Conservation (phyloP, 2,888 invertebrate species). For the Heliconius cydno region DNA sequence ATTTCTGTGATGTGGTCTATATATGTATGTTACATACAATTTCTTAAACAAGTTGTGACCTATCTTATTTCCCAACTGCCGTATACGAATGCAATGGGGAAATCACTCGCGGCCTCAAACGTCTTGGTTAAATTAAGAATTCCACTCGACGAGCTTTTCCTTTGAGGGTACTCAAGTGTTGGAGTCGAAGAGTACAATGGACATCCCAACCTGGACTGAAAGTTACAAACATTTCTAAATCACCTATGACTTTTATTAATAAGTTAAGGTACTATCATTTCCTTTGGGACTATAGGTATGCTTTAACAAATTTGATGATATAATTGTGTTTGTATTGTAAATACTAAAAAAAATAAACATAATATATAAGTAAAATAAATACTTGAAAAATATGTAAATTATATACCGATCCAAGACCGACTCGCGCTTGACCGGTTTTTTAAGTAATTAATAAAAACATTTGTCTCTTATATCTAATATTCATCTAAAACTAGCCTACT, state of each 20-base stretch:
- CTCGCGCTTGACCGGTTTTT: background rate
- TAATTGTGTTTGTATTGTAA: too few species aligned
- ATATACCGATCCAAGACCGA: too few species aligned
- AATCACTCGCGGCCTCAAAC: conserved; percentile 38
- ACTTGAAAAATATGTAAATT: too few species aligned
- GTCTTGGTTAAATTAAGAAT: conserved; percentile 42
- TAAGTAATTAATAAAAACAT: background rate
- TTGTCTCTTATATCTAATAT: background rate
- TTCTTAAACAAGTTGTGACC: conserved; percentile 11
- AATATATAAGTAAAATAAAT: too few species aligned
- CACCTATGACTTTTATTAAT: background rate
- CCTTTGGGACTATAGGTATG: too few species aligned
- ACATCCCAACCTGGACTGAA: conserved; percentile 3
- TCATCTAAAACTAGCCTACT: background rate
- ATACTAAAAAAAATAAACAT: too few species aligned
- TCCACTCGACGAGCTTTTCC: conserved; percentile 34
- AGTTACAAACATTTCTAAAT: background rate
- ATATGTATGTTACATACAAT: background rate
- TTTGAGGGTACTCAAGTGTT: conserved; percentile 32
- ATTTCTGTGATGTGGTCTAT: background rate
- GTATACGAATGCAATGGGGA: conserved; percentile 35
- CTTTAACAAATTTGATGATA: too few species aligned
- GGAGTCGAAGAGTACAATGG: conserved; percentile 20
- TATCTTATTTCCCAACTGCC: conserved; percentile 13
- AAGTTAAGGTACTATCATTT: background rate